These are phyloP conservation scores for Melipona bicolor DNA, from an alignment of 2,888 invertebrate species.

Conservation along the genomic window DNA sequence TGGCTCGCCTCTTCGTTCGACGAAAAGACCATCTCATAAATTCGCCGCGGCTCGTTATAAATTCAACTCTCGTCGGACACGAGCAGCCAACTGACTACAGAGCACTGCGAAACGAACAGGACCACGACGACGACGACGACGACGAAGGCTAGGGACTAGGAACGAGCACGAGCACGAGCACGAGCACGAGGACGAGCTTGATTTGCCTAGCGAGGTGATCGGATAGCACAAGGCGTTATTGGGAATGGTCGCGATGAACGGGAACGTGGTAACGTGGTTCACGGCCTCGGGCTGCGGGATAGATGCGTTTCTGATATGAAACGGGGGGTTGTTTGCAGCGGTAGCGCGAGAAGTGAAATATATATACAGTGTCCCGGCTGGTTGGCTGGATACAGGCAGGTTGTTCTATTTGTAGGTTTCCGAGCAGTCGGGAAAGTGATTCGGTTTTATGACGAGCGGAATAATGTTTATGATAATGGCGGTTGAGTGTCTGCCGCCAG, in stretches of 20 bases:
- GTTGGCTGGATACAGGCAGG: too few species aligned
- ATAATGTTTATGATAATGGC: neutral
- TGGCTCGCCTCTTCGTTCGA: constrained; percentile 45
- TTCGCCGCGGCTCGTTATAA: constrained; percentile 78
- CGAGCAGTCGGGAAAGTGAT: neutral
- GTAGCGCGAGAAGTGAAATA: neutral
- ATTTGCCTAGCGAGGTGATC: constrained; percentile 50
- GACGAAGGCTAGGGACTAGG: neutral
- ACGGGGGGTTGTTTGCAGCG: neutral
- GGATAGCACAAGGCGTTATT: constrained; percentile 35
- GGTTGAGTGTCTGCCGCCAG: neutral
- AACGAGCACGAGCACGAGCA: constrained; percentile 23
- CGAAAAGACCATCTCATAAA: constrained; percentile 77
- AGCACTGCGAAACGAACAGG: constrained; percentile 20
- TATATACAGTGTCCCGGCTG: neutral
- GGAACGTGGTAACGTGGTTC: neutral
- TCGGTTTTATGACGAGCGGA: neutral
- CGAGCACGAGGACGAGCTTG: constrained; percentile 26
- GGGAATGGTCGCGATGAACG: constrained; percentile 11
- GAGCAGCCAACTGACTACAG: constrained; percentile 54
- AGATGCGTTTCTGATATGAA: constrained; percentile 22
- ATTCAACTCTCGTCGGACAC: constrained; percentile 76
- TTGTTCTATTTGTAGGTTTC: neutral
- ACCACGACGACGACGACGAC: neutral
- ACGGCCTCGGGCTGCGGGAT: neutral